Base-by-base conservation (phyloP, 2,113 vertebrate species). In the Campylomormyrus tamandua region DNA sequence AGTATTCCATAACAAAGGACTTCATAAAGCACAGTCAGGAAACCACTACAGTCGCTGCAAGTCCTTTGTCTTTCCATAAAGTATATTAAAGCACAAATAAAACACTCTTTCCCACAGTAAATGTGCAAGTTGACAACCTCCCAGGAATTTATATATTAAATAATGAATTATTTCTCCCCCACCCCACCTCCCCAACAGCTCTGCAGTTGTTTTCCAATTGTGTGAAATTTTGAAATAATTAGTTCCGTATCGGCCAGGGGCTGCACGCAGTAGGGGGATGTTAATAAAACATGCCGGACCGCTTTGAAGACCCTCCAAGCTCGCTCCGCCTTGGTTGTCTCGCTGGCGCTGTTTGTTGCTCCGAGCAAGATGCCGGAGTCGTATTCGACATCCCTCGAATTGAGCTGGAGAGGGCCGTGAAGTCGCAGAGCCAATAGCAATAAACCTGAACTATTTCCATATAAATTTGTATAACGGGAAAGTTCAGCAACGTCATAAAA, bases 51-150 rank as follows among this genome's bases (percentile, higher is more conserved):
- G 91, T 92, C 90, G 52, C 46, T 13, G 90, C 84, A 87, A 91
- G 89, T 90, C 90, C 91, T 92, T 93, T 91, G 91, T 92, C 85
- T 92, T 87, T 91, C 90, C 89, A 89, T 93, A 93, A 94, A 93
- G 93, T 90, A 90, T 93, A 94, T 93, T 91, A 92, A 93, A 92
- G 45, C 53, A 85, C 90, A 91, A 90, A 92, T 94, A 93, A 94
- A 93, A 90, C 85, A 62, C 70, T 86, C 89, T 91, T 94, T 94
- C 93, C 93, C 93, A 94, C 90, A 93, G 93, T 94, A 92, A 93
- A 90, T 50, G 50, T 53, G 49, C 86, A 56, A 89, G 90, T 91
- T 90, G 92, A 93, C 92, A 92, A 91, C 91, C 91, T 91, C 91
- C 91, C 90, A 89, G 90, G 85, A 91, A 86, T 92, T 90, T 87